Evolutionary conservation across 2,113 vertebrate species (phyloP), one percentile per base, ranked within the genome.

Genomic region (Brachionichthys hirsutus): DNA sequence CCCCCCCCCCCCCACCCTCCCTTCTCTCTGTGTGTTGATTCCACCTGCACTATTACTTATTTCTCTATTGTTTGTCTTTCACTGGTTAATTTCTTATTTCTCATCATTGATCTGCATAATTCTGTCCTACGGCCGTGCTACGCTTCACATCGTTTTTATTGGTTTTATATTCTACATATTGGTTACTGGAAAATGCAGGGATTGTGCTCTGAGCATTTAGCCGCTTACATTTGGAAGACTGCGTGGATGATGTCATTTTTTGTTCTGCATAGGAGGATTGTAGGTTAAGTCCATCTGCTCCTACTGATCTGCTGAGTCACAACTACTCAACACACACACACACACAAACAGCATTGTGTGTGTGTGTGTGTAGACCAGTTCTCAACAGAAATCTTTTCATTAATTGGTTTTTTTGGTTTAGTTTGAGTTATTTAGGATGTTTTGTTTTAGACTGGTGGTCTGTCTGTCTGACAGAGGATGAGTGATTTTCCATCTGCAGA

Each of bases 261-360:
- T 57, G 62, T 57, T 51, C 51, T 60, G 54, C 41, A 56, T 30
- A 30, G 20, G 57, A 72, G 59, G 56, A 74, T 72, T 75, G 67
- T 80, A 63, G 69, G 69, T 70, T 16, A 40, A 66, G 59, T 82
- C 67, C 66, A 71, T 84, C 72, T 73, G 70, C 54, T 78, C 17
- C 53, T 69, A 62, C 76, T 75, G 78, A 77, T 85, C 19, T 85
- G 86, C 86, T 88, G 88, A 88, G 78, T 89, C 88, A 88, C 70
- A 75, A 74, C 36, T 51, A 74, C 55, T 61, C 48, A 65, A 67
- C 45, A 17, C 61, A 66, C n/a, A n/a, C n/a, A n/a, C n/a, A n/a
- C n/a, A n/a, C 88, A 88, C 70, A 75, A 74, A 56, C 47, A 19
- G 12, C 6, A 60, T 9, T 73, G 57, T 54, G 20, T 73, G 52